These are phyloP conservation scores for Diabrotica virgifera DNA, from an alignment of 1,140 invertebrate genomes.

Conservation along the genomic window DNA sequence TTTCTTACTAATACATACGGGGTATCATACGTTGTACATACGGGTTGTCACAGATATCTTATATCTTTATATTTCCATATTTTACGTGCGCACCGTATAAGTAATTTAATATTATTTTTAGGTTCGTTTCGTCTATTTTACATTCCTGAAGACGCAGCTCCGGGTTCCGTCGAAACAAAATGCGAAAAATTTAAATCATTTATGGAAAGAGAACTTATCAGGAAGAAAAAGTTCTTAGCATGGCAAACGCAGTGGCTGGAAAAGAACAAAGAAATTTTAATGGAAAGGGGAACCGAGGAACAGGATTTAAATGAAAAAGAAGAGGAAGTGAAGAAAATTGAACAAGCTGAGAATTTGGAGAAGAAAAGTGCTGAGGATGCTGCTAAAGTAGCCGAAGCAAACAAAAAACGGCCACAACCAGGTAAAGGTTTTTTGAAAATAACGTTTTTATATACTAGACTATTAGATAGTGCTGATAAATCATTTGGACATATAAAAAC, in stretches of 20 bases:
- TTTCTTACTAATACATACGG: too few relatives aligned
- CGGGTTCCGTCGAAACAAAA: background rate
- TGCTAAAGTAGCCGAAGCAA: conserved; percentile 11
- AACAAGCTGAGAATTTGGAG: conserved; percentile 19
- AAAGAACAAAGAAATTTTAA: conserved; percentile 17
- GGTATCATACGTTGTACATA: too few relatives aligned
- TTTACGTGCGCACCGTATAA: too few relatives aligned
- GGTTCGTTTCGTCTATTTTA: conserved; percentile 31
- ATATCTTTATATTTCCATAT: too few relatives aligned
- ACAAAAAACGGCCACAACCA: conserved; percentile 26
- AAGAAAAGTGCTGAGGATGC: conserved; percentile 18
- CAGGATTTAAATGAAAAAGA: conserved; percentile 26
- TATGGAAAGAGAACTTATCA: conserved; percentile 30
- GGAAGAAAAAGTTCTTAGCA: conserved; percentile 35
- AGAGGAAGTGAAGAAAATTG: conserved; percentile 22
- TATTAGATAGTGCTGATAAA: background rate
- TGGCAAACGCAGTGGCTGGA: conserved; percentile 37
- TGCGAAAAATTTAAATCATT: conserved; percentile 20
- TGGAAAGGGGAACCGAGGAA: conserved; percentile 23
- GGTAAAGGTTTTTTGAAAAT: conserved; percentile 13
- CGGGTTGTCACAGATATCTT: too few relatives aligned
- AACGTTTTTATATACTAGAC: background rate
- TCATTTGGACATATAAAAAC: background rate
- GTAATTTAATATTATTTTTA: conserved; percentile 15
- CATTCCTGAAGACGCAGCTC: conserved; percentile 14